A percentile compares a stretch with the other conserved stretches of the same genome.
These are phyloP conservation scores for Ornithoptera priamus DNA, from an alignment of 2,888 invertebrate species.

Conservation along the genomic window DNA sequence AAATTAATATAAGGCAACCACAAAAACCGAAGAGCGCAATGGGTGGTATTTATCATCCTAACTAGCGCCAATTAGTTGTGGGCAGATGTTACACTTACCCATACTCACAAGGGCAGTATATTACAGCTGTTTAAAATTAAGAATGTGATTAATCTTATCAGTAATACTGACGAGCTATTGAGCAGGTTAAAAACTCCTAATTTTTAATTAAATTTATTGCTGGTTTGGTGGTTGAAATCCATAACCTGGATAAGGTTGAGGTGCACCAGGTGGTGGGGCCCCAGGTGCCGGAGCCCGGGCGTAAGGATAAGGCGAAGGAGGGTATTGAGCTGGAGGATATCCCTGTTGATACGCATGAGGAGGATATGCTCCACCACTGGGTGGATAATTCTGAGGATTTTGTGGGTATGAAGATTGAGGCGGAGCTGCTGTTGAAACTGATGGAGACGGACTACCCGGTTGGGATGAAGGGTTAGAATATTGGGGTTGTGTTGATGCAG, in stretches of 20 bases:
- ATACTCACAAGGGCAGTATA: too few relatives aligned
- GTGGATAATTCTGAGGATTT: conserved; percentile 73
- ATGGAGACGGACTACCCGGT: conserved; percentile 75
- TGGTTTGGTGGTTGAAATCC: conserved; percentile 89
- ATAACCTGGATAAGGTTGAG: conserved; percentile 88
- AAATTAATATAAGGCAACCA: too few relatives aligned
- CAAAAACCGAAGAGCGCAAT: too few relatives aligned
- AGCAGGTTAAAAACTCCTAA: too few relatives aligned
- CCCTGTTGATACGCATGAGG: conserved; percentile 78
- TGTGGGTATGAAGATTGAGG: conserved; percentile 79
- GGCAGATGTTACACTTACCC: too few relatives aligned
- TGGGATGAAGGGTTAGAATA: conserved; percentile 79
- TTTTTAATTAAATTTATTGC: conserved; percentile 54
- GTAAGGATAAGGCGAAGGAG: conserved; percentile 79
- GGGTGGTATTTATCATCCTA: too few relatives aligned
- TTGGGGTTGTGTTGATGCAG: conserved; percentile 80
- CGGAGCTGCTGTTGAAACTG: conserved; percentile 78
- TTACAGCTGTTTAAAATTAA: too few relatives aligned
- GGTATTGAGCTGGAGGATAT: conserved; percentile 77
- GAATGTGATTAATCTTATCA: too few relatives aligned
- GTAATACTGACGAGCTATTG: too few relatives aligned
- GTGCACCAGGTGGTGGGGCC: conserved; percentile 85
- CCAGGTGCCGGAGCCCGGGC: conserved; percentile 82
- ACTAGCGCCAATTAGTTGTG: too few relatives aligned
- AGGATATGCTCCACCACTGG: conserved; percentile 69